A percentile compares a stretch with the other conserved stretches of the same genome.
phyloP scores from a whole-genome alignment of 2,888 invertebrate species.

The Pseudococcus longispinus region DNA sequence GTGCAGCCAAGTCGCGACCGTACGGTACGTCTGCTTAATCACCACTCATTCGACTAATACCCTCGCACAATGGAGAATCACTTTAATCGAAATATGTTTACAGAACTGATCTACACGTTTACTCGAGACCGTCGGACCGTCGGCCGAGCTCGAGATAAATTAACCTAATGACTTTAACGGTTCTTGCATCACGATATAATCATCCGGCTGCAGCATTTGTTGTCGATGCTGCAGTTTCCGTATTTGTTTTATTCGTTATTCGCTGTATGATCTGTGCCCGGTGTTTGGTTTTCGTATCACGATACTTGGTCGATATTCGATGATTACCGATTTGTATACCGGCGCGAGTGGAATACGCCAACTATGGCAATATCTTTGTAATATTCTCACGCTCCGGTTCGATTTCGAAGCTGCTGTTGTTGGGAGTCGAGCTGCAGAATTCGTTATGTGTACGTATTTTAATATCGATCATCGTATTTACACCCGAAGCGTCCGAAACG shows the following conservation, averaged over 20 bases:
- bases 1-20: neutral
- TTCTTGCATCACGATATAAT: neutral
- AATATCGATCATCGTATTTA: constrained; percentile 20
- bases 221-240: neutral
- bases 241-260: neutral
- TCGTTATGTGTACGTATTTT: neutral
- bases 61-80: neutral
- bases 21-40: neutral
- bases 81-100: neutral
- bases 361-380: neutral
- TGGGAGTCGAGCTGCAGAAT: neutral
- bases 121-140: neutral
- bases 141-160: neutral
- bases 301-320: neutral
- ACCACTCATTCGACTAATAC: neutral
- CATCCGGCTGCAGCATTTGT: neutral
- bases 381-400: constrained; percentile 17
- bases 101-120: neutral
- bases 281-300: neutral
- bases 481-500: neutral
- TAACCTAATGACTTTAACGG: constrained; percentile 26
- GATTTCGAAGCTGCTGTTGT: neutral
- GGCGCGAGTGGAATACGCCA: neutral
- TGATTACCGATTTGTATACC: neutral
- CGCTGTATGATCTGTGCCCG: neutral